Conservation (phyloP, 1,140 invertebrate species). For the Carcinoscorpius rotundicauda region DNA sequence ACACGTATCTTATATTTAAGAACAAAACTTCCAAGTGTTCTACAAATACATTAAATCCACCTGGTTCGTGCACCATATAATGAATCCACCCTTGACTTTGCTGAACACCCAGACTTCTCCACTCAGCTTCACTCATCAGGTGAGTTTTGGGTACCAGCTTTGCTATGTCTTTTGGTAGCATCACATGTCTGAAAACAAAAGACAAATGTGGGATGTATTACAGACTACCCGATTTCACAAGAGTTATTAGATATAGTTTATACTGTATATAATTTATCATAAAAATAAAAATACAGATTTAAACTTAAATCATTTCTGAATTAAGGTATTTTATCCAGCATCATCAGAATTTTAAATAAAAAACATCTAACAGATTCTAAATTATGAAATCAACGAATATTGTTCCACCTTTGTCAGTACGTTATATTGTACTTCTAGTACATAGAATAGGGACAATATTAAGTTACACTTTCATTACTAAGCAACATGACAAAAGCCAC, state of each 20-base stretch:
- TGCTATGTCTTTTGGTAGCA: constrained; percentile 79
- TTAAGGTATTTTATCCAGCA: too few relatives aligned
- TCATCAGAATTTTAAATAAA: too few relatives aligned
- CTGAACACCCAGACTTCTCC: constrained; percentile 82
- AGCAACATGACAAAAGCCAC: too few relatives aligned
- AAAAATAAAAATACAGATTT: background rate
- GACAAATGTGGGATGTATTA: constrained; percentile 3
- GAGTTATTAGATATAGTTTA: background rate
- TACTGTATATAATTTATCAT: background rate
- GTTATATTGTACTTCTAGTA: too few relatives aligned
- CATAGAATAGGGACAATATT: too few relatives aligned
- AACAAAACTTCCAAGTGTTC: too few relatives aligned
- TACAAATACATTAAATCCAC: constrained; percentile 31
- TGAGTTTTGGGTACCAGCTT: constrained; percentile 79
- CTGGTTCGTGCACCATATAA: constrained; percentile 87
- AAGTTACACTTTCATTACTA: too few relatives aligned
- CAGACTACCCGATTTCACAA: background rate
- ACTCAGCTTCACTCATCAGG: constrained; percentile 81
- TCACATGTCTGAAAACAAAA: constrained; percentile 63
- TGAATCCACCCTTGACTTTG: constrained; percentile 90
- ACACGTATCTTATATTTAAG: too few relatives aligned
- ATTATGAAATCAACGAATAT: too few relatives aligned
- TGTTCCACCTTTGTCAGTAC: too few relatives aligned
- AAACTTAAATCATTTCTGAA: too few relatives aligned
- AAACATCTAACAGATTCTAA: too few relatives aligned